phyloP scores from a whole-genome alignment of 1,140 invertebrate species.

The Reticulitermes speratus region DNA sequence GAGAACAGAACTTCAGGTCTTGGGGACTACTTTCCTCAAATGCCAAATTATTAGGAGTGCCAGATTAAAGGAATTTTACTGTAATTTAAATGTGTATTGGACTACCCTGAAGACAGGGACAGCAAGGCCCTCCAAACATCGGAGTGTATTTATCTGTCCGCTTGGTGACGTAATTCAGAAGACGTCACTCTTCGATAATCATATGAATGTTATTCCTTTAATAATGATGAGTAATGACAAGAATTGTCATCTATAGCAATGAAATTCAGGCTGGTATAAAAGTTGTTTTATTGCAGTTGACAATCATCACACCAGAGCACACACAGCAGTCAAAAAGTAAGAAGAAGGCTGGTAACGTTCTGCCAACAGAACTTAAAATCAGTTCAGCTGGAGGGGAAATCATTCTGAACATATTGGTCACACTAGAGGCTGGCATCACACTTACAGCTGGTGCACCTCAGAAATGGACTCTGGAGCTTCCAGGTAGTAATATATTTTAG shows the following conservation, averaged over 20 bases:
- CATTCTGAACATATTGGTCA: neutral
- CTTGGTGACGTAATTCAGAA: neutral
- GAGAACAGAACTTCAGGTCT: no score
- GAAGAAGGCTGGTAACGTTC: neutral
- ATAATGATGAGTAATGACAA: neutral
- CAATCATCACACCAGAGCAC: neutral
- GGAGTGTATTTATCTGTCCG: neutral
- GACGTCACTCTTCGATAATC: neutral
- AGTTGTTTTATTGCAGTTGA: neutral
- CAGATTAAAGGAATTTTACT: no score
- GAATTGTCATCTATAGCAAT: neutral
- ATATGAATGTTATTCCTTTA: neutral
- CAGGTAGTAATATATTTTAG: constrained; percentile 35
- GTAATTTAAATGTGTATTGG: no score
- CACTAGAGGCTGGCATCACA: constrained; percentile 55
- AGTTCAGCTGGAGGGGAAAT: constrained; percentile 17
- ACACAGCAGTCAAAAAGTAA: neutral
- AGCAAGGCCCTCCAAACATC: neutral
- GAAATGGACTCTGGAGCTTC: constrained; percentile 53
- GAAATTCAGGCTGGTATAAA: neutral
- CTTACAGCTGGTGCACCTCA: constrained; percentile 66
- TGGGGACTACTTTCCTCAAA: no score
- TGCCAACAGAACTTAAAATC: neutral
- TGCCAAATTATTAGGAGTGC: no score
- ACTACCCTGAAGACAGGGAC: no score